phyloP scores from a whole-genome alignment of 2,797 vertebrate genomes.

The Myotis vivesi region DNA sequence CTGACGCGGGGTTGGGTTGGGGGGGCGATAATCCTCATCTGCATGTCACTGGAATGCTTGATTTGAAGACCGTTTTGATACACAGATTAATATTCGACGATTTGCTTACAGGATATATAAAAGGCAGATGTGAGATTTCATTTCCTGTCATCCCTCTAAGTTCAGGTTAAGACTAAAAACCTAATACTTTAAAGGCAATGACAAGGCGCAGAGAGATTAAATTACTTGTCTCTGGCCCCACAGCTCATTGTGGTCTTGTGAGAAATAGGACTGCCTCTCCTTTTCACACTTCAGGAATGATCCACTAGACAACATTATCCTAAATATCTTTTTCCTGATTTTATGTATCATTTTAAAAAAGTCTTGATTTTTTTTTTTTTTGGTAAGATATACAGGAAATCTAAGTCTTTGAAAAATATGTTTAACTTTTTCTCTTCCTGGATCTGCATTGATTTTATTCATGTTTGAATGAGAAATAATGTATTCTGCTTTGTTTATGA shows the following conservation, averaged over 20 bases:
- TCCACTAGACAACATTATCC: neutral
- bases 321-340: neutral
- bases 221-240: neutral
- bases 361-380: neutral
- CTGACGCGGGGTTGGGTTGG: neutral
- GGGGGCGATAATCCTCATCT: neutral
- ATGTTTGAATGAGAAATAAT: neutral
- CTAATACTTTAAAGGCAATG: neutral
- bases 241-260: neutral
- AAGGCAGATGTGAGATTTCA: neutral
- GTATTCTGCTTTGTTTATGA: conserved; percentile 2
- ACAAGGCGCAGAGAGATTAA: neutral
- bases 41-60: neutral
- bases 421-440: neutral
- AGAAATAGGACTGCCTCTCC: neutral
- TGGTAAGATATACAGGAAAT: neutral
- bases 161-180: neutral
- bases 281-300: neutral
- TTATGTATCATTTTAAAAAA: conserved; percentile 14
- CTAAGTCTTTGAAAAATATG: conserved; percentile 24
- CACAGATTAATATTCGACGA: neutral
- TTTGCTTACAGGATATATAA: neutral
- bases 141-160: conserved; percentile 2
- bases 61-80: neutral
- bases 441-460: neutral